Conservation (phyloP, 2,797 vertebrate species). For the Sebastolobus alascanus region DNA sequence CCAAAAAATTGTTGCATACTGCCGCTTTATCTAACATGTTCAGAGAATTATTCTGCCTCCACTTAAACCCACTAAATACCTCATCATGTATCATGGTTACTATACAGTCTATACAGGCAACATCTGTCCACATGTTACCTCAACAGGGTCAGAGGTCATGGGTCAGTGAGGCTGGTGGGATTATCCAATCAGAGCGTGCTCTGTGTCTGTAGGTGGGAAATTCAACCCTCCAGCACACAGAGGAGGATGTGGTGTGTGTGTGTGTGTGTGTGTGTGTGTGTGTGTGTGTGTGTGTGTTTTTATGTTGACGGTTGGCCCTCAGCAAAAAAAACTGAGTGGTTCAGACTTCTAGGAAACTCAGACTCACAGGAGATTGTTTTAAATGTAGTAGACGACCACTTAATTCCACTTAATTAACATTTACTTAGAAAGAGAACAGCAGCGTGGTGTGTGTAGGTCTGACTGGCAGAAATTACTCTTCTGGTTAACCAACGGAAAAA, state of each 20-base stretch:
- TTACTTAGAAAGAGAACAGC: slow-evolving; percentile 31
- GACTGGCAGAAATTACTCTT: not conserved
- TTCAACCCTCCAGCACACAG: slow-evolving; percentile 9
- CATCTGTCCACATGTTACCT: too few species aligned
- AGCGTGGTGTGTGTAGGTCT: slow-evolving; percentile 1
- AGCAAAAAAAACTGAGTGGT: slow-evolving; percentile 11
- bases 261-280: slow-evolving; percentile 6
- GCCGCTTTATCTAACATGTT: too few species aligned
- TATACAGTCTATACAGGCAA: too few species aligned
- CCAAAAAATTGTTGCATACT: too few species aligned
- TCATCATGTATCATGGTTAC: too few species aligned
- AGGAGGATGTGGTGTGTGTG: slow-evolving; percentile 64
- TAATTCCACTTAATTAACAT: slow-evolving; percentile 49
- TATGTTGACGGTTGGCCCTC: slow-evolving; percentile 23
- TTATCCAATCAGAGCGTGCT: not conserved
- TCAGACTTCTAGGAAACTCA: slow-evolving; percentile 62
- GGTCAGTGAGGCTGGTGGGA: not conserved
- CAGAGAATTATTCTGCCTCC: too few species aligned
- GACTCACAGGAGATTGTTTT: not conserved
- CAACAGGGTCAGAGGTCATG: not conserved
- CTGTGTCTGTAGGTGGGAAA: not conserved
- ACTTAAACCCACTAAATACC: too few species aligned
- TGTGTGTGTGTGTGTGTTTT: slow-evolving; percentile 37
- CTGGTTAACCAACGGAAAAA: not conserved
- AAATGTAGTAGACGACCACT: not conserved